Percentiles rank a stretch among this genome's conserved stretches.
Evolutionary conservation across 1,140 invertebrate genomes (phyloP).

Genomic region (Magallana angulata): DNA sequence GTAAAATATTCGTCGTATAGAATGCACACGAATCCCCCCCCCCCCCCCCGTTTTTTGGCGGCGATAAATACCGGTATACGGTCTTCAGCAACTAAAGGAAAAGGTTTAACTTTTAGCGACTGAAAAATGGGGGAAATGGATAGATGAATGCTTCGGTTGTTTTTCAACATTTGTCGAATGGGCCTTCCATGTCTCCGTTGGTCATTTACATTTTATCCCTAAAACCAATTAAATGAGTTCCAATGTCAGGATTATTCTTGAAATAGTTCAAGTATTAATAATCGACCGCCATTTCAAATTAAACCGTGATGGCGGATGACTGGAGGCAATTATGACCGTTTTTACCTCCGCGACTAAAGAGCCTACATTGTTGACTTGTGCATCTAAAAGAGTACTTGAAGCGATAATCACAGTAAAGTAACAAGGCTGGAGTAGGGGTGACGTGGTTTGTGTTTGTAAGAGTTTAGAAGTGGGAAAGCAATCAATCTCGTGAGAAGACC

Average conservation of each 20-base stretch:
- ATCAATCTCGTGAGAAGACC: slow-evolving; percentile 37
- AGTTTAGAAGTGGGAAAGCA: slow-evolving; percentile 39
- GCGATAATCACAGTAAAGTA: slow-evolving; percentile 37
- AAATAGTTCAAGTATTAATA: slow-evolving; percentile 42
- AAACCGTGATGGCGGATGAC: slow-evolving; percentile 38
- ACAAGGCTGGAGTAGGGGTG: slow-evolving; percentile 34
- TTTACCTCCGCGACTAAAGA: slow-evolving; percentile 40
- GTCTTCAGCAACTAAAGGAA: too few relatives aligned
- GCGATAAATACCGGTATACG: too few relatives aligned
- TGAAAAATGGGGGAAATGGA: too few relatives aligned
- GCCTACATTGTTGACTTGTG: slow-evolving; percentile 43
- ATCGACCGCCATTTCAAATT: slow-evolving; percentile 36
- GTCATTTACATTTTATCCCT: slow-evolving; percentile 32
- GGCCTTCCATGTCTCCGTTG: background rate
- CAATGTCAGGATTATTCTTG: slow-evolving; percentile 23
- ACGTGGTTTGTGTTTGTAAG: slow-evolving; percentile 40
- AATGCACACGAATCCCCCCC: too few relatives aligned
- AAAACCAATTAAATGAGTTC: slow-evolving; percentile 40
- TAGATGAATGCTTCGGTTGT: too few relatives aligned
- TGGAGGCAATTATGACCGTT: slow-evolving; percentile 40
- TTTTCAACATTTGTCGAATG: slow-evolving; percentile 9
- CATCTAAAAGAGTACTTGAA: slow-evolving; percentile 41
- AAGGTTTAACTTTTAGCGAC: too few relatives aligned
- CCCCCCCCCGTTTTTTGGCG: too few relatives aligned
- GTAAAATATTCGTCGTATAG: too few relatives aligned